These are phyloP conservation scores for Limnephilus lunatus DNA, from an alignment of 2,888 invertebrate species.

Conservation along the genomic window DNA sequence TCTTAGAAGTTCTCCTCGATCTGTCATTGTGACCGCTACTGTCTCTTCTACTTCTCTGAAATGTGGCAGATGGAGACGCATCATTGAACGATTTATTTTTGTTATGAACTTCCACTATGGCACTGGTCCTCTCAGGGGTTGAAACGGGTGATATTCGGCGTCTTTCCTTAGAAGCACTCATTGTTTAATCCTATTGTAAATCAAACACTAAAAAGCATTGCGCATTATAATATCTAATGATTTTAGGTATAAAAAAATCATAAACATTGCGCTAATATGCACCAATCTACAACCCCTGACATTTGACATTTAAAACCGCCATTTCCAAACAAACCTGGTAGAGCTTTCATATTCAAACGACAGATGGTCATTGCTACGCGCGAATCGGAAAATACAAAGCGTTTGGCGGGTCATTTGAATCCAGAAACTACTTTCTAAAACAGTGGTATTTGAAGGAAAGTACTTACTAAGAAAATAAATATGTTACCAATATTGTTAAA, in stretches of 20 bases:
- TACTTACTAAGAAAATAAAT: neutral
- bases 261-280: conserved; percentile 46
- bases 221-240: conserved; percentile 13
- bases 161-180: conserved; percentile 62
- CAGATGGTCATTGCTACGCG: conserved; percentile 21
- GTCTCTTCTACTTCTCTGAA: conserved; percentile 45
- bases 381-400: neutral
- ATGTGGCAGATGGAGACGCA: conserved; percentile 49
- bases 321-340: conserved; percentile 62
- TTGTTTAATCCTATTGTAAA: conserved; percentile 35
- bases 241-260: neutral
- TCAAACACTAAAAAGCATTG: conserved; percentile 21
- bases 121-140: conserved; percentile 54
- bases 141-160: conserved; percentile 55
- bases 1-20: conserved; percentile 54
- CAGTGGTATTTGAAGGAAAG: neutral
- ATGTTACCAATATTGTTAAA: neutral
- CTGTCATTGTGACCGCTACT: conserved; percentile 53
- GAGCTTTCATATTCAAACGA: neutral
- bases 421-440: neutral
- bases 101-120: conserved; percentile 64
- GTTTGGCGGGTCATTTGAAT: conserved; percentile 13
- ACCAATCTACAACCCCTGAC: conserved; percentile 61
- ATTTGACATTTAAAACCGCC: conserved; percentile 65
- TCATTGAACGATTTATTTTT: conserved; percentile 57